phyloP scores from a whole-genome alignment of 2,888 invertebrate genomes.

The Crematogaster levior region DNA sequence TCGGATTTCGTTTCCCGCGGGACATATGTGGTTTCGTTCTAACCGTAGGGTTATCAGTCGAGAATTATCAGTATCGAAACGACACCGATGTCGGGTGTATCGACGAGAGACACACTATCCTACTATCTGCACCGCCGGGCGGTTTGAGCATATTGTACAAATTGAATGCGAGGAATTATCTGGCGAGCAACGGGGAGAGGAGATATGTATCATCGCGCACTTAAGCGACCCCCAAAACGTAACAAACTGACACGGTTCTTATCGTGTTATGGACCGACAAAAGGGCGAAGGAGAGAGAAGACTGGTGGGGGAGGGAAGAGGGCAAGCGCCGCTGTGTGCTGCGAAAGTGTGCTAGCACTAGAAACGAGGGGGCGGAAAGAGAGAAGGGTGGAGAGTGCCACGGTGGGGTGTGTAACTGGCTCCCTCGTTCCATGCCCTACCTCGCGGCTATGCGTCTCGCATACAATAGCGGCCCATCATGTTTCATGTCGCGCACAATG shows the following conservation, averaged over 20 bases:
- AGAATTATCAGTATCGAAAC: slow-evolving; percentile 39
- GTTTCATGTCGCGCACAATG: slow-evolving; percentile 83
- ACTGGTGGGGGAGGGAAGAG: slow-evolving; percentile 13
- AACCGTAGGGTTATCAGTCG: slow-evolving; percentile 16
- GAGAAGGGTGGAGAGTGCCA: slow-evolving; percentile 44
- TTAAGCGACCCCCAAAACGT: slow-evolving; percentile 80
- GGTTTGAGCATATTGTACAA: slow-evolving; percentile 75
- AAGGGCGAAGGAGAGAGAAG: slow-evolving; percentile 48
- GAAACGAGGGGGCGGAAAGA: slow-evolving; percentile 27
- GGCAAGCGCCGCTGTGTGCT: not conserved
- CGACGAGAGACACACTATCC: slow-evolving; percentile 40
- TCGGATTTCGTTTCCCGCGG: slow-evolving; percentile 37
- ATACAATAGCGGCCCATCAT: slow-evolving; percentile 83
- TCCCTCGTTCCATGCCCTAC: slow-evolving; percentile 66
- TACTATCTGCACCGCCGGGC: slow-evolving; percentile 43
- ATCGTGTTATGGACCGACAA: slow-evolving; percentile 82
- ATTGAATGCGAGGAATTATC: slow-evolving; percentile 82
- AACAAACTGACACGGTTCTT: slow-evolving; percentile 85
- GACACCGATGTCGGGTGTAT: slow-evolving; percentile 25
- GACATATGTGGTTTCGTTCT: not conserved
- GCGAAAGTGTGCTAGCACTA: slow-evolving; percentile 35
- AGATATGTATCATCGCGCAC: slow-evolving; percentile 79
- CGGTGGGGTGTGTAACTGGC: slow-evolving; percentile 64
- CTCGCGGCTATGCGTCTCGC: slow-evolving; percentile 79
- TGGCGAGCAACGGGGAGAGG: slow-evolving; percentile 57